Base-by-base conservation (phyloP, 2,797 vertebrate genomes). In the Linurgus olivaceus region DNA sequence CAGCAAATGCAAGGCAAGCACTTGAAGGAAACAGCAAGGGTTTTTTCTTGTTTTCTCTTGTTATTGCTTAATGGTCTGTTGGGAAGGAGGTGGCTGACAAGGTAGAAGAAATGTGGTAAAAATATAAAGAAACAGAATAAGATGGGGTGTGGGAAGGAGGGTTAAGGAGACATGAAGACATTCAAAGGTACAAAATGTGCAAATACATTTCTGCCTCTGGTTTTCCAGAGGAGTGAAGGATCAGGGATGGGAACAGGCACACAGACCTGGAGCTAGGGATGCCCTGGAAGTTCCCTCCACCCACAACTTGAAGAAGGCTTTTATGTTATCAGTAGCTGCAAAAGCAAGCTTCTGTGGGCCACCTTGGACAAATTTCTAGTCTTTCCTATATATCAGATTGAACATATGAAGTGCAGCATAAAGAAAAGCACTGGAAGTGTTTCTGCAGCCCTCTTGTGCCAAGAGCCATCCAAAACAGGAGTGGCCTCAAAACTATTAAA, bases 1-100 rank as follows among this genome's bases (percentile, higher is more conserved):
- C 71, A 93, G 85, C 66, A 83, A 94, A 94, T 79, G 75, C 93
- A 94, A 95, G 90, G 85, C 75, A 93, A 91, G 88, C 55, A 87
- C 38, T 92, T 89, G 92, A 90, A 92, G 45, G 38, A 48, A 94
- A 67, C 24, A 58, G 71, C 51, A 58, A 66, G 48, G 65, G 79
- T 0, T 28, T 21, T 75, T 35, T 59, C 59, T 75, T 76, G 75
- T 86, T 94, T 93, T 57, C 79, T 78, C 79, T 80, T 91, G 76
- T 68, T 96, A 86, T 33, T 94, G 82, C 66, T 86, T 73, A 76
- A 62, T 50, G 29, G 29, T 63, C 68, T 89, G 59, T 38, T 88
- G 47, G 86, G 59, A 92, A 86, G 54, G 75, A 51, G 59, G 63
- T 28, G 38, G 77, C 65, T 87, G 66, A 88, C 38, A n/a, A 78